Conservation (phyloP, 1,140 invertebrate species). For the Cylas formicarius region DNA sequence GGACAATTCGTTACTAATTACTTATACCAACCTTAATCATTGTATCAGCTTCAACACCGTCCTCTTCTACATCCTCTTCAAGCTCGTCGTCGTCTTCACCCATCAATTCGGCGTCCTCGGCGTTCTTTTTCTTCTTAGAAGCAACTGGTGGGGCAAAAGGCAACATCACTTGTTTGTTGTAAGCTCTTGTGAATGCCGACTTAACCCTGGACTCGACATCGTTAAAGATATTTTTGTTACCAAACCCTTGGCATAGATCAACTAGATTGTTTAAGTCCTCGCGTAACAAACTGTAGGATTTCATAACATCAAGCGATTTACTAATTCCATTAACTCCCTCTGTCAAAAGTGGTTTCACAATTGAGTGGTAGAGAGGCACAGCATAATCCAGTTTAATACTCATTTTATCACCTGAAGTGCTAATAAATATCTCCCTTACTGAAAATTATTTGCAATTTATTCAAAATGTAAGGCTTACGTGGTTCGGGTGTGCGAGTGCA, state of each 20-base stretch:
- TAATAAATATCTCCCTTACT: constrained; percentile 44
- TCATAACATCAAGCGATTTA: constrained; percentile 68
- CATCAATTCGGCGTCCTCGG: constrained; percentile 43
- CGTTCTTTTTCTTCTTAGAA: constrained; percentile 52
- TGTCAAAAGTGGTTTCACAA: constrained; percentile 65
- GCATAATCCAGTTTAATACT: constrained; percentile 80
- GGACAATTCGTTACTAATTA: constrained; percentile 11
- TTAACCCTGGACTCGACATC: constrained; percentile 79
- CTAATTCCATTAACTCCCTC: constrained; percentile 65
- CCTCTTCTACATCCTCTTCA: constrained; percentile 47
- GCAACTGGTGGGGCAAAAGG: constrained; percentile 62
- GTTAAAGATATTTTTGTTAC: constrained; percentile 65
- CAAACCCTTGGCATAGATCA: constrained; percentile 80
- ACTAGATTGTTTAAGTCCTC: constrained; percentile 86
- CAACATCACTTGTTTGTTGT: constrained; percentile 74
- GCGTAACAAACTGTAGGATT: constrained; percentile 74
- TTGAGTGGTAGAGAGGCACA: constrained; percentile 58
- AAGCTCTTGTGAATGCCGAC: constrained; percentile 83
- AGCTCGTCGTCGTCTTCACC: constrained; percentile 43
- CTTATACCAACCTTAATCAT: constrained; percentile 65
- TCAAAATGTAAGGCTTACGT: constrained; percentile 49
- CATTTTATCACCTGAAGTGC: constrained; percentile 67
- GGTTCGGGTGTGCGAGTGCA: constrained; percentile 72
- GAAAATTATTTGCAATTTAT: background rate
- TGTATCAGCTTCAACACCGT: constrained; percentile 61